Percentiles rank a stretch among this genome's conserved stretches.
Conservation (phyloP, 2,888 invertebrate genomes). For the Eretmocerus hayati region DNA sequence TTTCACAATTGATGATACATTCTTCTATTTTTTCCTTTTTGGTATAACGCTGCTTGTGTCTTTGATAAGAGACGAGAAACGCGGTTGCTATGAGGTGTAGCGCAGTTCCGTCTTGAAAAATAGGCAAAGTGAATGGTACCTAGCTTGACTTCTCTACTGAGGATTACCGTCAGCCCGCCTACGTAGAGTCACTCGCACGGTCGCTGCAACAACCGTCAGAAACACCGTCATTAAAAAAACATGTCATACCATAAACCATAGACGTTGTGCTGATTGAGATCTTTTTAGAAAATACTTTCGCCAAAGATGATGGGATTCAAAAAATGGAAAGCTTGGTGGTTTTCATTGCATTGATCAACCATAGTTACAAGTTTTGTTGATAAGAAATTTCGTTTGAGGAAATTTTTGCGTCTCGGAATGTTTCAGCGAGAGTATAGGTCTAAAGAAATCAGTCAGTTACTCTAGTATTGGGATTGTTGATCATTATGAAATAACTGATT, state of each 20-base stretch:
- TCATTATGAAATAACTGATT: too few relatives aligned
- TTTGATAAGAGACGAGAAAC: constrained; percentile 19
- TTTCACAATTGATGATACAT: too few relatives aligned
- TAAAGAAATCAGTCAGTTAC: constrained; percentile 29
- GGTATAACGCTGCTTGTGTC: too few relatives aligned
- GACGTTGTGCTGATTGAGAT: constrained; percentile 16
- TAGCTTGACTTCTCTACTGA: constrained; percentile 45
- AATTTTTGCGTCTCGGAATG: too few relatives aligned
- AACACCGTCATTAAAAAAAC: constrained; percentile 39
- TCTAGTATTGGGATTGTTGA: constrained; percentile 24
- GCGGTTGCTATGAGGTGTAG: constrained; percentile 23
- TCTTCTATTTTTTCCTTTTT: too few relatives aligned
- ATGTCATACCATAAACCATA: constrained; percentile 21
- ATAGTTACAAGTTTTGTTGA: too few relatives aligned
- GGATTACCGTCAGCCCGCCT: constrained; percentile 57
- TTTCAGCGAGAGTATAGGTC: constrained; percentile 33
- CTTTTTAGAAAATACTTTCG: constrained; percentile 26
- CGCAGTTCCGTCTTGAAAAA: constrained; percentile 22
- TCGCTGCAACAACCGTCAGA: constrained; percentile 71
- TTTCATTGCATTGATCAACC: constrained; percentile 11
- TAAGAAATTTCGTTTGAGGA: too few relatives aligned
- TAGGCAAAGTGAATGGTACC: constrained; percentile 39
- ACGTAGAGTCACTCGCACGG: constrained; percentile 86
- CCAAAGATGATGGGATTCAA: too few relatives aligned
- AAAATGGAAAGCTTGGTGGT: too few relatives aligned